phyloP scores from a whole-genome alignment of 1,140 invertebrate genomes.

The Listronotus bonariensis region DNA sequence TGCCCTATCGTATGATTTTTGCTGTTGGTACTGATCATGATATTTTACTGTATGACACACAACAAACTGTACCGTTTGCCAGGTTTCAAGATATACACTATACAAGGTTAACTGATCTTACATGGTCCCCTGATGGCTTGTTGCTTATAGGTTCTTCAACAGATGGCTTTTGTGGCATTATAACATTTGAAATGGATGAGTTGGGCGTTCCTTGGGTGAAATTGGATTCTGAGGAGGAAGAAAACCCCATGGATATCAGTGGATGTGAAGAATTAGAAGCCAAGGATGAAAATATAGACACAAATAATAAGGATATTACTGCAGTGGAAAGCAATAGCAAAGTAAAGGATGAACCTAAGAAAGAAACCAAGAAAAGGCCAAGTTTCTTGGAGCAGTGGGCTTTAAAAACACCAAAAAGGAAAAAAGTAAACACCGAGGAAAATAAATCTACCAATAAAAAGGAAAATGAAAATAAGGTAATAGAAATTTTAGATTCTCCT shows the following conservation, averaged over 20 bases:
- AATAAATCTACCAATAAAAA: neutral
- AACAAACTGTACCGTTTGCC: constrained; percentile 83
- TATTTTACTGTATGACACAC: constrained; percentile 89
- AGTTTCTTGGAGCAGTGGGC: constrained; percentile 50
- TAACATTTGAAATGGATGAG: constrained; percentile 82
- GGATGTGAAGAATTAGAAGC: constrained; percentile 44
- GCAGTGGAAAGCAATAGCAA: constrained; percentile 11
- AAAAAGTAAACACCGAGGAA: constrained; percentile 3
- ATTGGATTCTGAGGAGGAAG: constrained; percentile 54
- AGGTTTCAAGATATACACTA: constrained; percentile 92
- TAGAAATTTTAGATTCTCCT: constrained; percentile 22
- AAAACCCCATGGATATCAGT: constrained; percentile 41
- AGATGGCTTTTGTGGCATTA: constrained; percentile 93
- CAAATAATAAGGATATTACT: constrained; percentile 16
- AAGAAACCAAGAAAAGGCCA: constrained; percentile 43
- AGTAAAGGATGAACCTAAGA: constrained; percentile 46
- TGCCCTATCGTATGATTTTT: constrained; percentile 86
- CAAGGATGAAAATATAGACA: constrained; percentile 55
- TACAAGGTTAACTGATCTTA: constrained; percentile 86
- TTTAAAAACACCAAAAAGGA: constrained; percentile 45
- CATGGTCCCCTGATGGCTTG: constrained; percentile 88
- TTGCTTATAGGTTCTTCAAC: constrained; percentile 87
- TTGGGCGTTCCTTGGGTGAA: constrained; percentile 72
- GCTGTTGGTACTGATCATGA: constrained; percentile 88
- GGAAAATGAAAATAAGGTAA: constrained; percentile 7